phyloP scores from a whole-genome alignment of 2,113 vertebrate genomes.

The Prunella fulvescens region DNA sequence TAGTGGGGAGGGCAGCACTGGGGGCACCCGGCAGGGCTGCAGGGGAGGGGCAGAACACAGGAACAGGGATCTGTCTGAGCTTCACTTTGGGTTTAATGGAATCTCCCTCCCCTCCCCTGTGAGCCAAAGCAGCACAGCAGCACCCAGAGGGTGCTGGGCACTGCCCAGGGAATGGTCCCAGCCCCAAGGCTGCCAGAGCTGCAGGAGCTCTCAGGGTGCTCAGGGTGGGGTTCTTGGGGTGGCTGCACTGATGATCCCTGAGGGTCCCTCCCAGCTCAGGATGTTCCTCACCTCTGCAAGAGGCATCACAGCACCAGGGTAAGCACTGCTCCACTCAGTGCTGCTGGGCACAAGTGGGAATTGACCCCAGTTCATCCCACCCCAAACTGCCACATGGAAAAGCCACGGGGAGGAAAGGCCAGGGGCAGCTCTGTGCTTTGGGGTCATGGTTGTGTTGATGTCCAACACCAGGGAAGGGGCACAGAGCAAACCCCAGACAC shows the following conservation, averaged over 20 bases:
- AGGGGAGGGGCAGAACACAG: neutral
- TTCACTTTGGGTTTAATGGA: neutral
- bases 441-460: rapidly evolving
- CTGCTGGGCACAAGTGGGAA: neutral
- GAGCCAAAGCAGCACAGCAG: too few species aligned
- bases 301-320: rapidly evolving
- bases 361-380: neutral
- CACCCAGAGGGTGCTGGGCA: neutral
- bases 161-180: neutral
- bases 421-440: rapidly evolving
- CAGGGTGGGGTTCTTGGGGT: neutral
- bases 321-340: rapidly evolving
- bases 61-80: neutral
- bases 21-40: neutral
- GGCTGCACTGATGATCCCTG: rapidly evolving
- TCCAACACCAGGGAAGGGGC: neutral
- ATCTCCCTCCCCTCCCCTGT: neutral
- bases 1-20: rapidly evolving
- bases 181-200: neutral
- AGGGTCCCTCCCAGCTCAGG: neutral
- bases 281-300: too few species aligned
- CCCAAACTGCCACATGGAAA: rapidly evolving
- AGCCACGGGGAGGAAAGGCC: rapidly evolving
- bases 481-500: rapidly evolving
- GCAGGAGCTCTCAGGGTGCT: neutral